Evolutionary conservation across 2,797 vertebrate species (phyloP), one percentile per base, ranked within the genome.

Genomic region (Buphagus erythrorhynchus): DNA sequence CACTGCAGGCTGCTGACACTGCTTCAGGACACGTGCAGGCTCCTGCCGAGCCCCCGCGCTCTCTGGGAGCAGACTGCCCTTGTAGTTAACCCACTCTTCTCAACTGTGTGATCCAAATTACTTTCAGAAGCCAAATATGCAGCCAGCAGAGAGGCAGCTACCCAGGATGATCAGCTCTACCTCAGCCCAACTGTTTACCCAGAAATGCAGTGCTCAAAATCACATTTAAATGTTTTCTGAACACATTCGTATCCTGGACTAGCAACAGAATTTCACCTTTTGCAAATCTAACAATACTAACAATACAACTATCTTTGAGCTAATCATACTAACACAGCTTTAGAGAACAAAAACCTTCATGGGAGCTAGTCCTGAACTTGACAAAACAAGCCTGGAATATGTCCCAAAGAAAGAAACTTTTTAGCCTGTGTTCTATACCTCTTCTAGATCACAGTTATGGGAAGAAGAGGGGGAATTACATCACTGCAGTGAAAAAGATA

Each of bases 21-120:
- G 5, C 42, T n/a, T 22, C 45, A 74, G 49, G 59, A 59, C 52
- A 65, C 0, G 0, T 4, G n/a, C 1, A 1, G 74, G 17, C 42
- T 43, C 59, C 40, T 18, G 63, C n/a, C 0, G 17, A 82, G 95
- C 57, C 84, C 22, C n/a, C 2, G 4, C 0, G 0, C 11, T 6
- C 78, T 12, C 74, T 46, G 43, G 38, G 49, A 87, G 72, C 18
- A 1, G 0, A 40, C 61, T 80, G 61, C 33, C 35, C 29, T 25
- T 35, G 57, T 26, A 54, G 72, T 62, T 68, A 83, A 55, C 79
- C 40, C 66, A 61, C 35, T 51, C 49, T 46, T 62, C 68, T 68
- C 61, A 71, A n/a, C 24, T 38, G 16, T 24, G 7, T 16, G 35
- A 74, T 74, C 28, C 57, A 83, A 57, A 67, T 55, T 57, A 73